Base-by-base conservation (phyloP, 1,140 invertebrate genomes). In the Propsilocerus akamusi region DNA sequence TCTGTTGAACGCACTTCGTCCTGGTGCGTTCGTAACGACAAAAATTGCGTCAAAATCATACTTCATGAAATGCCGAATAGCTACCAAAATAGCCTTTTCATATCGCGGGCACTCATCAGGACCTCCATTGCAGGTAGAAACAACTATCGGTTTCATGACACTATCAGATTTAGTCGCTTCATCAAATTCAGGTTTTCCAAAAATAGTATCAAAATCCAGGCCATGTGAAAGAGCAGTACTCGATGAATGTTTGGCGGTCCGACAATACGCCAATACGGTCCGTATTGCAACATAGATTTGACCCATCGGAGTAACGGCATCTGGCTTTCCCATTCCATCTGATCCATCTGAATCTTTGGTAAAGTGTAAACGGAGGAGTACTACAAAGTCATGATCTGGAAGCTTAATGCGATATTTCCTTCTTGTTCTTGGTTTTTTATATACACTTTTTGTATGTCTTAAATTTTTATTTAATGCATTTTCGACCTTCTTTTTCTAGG, bases 71-170 rank as follows among this genome's bases (percentile, higher is more conserved):
- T 63, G 57, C 14, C 58, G 10, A 53, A 66, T 58, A 25, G 59
- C 65, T 47, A 52, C 25, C 6, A 37, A 28, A 37, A 68, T 68
- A 10, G 61, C 57, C 53, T 63, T 58, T 8, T 25, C 12, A 58
- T 68, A 66, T 28, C 65, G 49, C 22, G 65, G 66, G 51, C 67
- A 68, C 57, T 68, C 62, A 53, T 71, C 65, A 7, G 64, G 66
- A 20, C 66, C 62, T 26, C 64, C 61, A 54, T 69, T 65, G 50
- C 50, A 47, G 32, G 60, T 56, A 56, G 68, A 59, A 5, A 67
- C 48, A 50, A 68, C 20, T 52, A 69, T 54, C 26, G 66, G 66
- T 57, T 69, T 69, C 10, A 60, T 46, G 28, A 52, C 56, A 26
- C 55, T 46, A 53, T 54, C 52, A 56, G 50, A 54, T 49, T 53